These are phyloP conservation scores for Plagiodera versicolora DNA, from an alignment of 2,888 invertebrate genomes.

Conservation along the genomic window DNA sequence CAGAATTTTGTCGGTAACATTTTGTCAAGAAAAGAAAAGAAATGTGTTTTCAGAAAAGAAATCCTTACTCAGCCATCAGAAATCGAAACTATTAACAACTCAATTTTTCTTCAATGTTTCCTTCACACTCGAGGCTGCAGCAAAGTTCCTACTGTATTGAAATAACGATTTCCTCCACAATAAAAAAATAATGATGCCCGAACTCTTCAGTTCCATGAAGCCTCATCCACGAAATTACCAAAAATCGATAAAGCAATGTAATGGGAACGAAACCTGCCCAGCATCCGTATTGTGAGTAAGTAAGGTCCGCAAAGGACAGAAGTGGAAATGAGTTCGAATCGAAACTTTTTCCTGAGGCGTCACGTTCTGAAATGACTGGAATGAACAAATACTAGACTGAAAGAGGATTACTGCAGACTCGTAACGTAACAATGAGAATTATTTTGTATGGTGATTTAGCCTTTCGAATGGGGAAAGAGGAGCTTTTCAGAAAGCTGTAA, in stretches of 20 bases:
- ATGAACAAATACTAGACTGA: conserved; percentile 25
- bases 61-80: too few species aligned
- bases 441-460: conserved; percentile 16
- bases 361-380: conserved; percentile 24
- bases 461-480: neutral
- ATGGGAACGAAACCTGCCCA: conserved; percentile 25
- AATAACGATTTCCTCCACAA: neutral
- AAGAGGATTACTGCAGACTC: conserved; percentile 24
- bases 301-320: conserved; percentile 21
- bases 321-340: conserved; percentile 23
- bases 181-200: neutral
- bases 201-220: conserved; percentile 12
- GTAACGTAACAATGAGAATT: conserved; percentile 23
- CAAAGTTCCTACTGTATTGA: neutral
- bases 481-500: neutral
- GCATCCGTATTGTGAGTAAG: conserved; percentile 24
- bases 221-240: conserved; percentile 19
- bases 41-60: too few species aligned
- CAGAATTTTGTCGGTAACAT: too few species aligned
- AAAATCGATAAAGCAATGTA: conserved; percentile 24
- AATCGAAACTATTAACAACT: too few species aligned
- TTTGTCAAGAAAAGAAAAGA: too few species aligned
- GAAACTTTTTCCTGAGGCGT: conserved; percentile 23
- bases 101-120: too few species aligned
- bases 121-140: too few species aligned